Evolutionary conservation across 2,888 invertebrate genomes (phyloP).

Genomic region (Acrobasis suavella): DNA sequence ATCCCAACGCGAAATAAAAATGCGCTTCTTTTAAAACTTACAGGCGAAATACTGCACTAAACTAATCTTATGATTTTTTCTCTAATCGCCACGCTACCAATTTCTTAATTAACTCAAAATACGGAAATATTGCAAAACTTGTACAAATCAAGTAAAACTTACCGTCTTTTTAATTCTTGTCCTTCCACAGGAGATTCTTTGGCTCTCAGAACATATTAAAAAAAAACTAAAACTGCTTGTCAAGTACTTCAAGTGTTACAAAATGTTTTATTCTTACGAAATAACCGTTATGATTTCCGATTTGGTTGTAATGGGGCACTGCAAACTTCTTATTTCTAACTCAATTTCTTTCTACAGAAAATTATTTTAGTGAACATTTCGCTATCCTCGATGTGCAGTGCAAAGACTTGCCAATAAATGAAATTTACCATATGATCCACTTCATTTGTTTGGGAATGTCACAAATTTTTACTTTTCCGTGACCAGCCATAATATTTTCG

Average conservation of each 20-base stretch:
- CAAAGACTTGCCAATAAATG: conserved; percentile 74
- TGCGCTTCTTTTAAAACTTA: background rate
- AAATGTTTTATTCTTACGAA: conserved; percentile 62
- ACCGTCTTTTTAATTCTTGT: conserved; percentile 41
- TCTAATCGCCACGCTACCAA: background rate
- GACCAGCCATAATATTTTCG: conserved; percentile 25
- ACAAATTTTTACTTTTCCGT: conserved; percentile 56
- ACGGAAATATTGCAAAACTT: conserved; percentile 16
- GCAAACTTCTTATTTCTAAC: conserved; percentile 57
- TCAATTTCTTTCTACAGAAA: conserved; percentile 36
- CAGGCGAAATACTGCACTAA: background rate
- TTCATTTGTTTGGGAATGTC: conserved; percentile 76
- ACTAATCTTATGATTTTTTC: background rate
- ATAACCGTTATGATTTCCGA: conserved; percentile 58
- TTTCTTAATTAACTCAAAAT: background rate
- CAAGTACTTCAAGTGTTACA: conserved; percentile 54
- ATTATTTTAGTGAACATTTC: conserved; percentile 60
- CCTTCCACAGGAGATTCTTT: conserved; percentile 33
- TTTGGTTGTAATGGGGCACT: conserved; percentile 51
- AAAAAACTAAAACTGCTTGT: conserved; percentile 47
- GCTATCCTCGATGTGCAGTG: conserved; percentile 60
- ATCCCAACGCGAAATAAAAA: background rate
- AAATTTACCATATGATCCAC: conserved; percentile 76
- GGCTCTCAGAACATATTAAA: conserved; percentile 61
- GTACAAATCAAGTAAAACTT: conserved; percentile 33